Percentiles rank a stretch among this genome's conserved stretches.
Conservation (phyloP, 1,140 invertebrate species). For the Pseudomyrmex pallidus region DNA sequence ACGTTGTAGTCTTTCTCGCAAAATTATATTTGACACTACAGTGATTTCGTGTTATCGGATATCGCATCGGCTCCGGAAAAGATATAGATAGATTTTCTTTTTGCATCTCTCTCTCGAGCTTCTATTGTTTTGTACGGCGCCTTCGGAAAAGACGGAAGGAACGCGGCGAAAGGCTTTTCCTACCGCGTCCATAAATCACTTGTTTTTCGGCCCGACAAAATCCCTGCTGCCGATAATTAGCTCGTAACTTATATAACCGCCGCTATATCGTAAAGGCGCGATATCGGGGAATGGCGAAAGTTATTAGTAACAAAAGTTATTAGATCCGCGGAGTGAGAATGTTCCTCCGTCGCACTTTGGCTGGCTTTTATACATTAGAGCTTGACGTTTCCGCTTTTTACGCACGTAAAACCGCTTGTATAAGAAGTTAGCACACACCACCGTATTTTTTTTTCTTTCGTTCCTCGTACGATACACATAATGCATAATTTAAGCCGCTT, state of each 20-base stretch:
- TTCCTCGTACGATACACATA: neutral
- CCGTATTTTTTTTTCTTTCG: neutral
- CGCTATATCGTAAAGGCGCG: slow-evolving; percentile 42
- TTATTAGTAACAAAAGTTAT: slow-evolving; percentile 57
- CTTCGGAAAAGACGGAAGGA: slow-evolving; percentile 33
- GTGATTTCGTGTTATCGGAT: neutral
- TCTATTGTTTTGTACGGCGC: slow-evolving; percentile 44
- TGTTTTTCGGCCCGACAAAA: slow-evolving; percentile 53
- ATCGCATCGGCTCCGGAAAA: neutral
- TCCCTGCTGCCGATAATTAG: slow-evolving; percentile 50
- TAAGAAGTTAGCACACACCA: slow-evolving; percentile 13
- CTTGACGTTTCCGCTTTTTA: slow-evolving; percentile 12
- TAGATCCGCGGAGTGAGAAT: slow-evolving; percentile 24
- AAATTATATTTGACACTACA: neutral
- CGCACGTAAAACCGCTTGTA: no score
- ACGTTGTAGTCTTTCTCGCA: neutral
- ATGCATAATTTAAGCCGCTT: neutral
- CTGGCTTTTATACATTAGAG: neutral
- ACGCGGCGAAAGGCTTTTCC: slow-evolving; percentile 41
- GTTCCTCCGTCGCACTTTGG: slow-evolving; percentile 20
- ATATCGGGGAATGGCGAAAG: slow-evolving; percentile 43
- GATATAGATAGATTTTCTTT: neutral
- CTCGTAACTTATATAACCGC: slow-evolving; percentile 58
- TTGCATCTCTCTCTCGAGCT: slow-evolving; percentile 21
- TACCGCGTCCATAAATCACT: slow-evolving; percentile 58